These are phyloP conservation scores for Eucera pruinosa DNA, from an alignment of 2,888 invertebrate species.

Conservation along the genomic window DNA sequence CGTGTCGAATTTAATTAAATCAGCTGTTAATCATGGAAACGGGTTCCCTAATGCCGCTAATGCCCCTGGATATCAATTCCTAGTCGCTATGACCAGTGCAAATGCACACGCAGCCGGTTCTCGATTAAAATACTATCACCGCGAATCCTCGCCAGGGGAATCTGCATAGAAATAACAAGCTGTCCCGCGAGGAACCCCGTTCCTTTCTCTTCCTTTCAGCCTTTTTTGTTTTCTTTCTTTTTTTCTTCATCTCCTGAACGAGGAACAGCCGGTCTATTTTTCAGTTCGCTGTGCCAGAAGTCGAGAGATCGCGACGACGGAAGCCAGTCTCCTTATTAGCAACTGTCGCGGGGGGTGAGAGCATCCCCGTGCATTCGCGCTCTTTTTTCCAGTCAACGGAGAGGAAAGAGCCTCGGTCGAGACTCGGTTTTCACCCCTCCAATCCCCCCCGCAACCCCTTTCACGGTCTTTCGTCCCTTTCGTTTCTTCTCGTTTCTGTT, in stretches of 20 bases:
- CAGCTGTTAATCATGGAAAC: conserved; percentile 50
- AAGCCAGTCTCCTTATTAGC: conserved; percentile 68
- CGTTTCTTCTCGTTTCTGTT: too few relatives aligned
- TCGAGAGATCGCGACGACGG: conserved; percentile 48
- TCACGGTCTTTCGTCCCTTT: too few relatives aligned
- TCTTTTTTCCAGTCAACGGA: conserved; percentile 59
- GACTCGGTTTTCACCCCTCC: conserved; percentile 26
- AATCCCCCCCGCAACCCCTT: too few relatives aligned
- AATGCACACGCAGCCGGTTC: conserved; percentile 18
- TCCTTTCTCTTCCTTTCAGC: not conserved
- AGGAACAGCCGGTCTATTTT: conserved; percentile 37
- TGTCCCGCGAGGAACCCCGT: not conserved
- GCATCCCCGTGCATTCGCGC: conserved; percentile 37
- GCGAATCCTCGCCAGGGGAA: conserved; percentile 9
- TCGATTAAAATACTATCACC: conserved; percentile 46
- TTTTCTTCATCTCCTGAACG: not conserved
- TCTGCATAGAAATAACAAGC: conserved; percentile 45
- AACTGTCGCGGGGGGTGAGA: conserved; percentile 60
- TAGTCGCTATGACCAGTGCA: conserved; percentile 24
- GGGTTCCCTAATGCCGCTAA: conserved; percentile 36
- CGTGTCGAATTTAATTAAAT: conserved; percentile 50
- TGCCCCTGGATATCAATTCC: conserved; percentile 42
- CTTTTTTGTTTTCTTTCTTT: not conserved
- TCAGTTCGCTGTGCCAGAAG: conserved; percentile 55
- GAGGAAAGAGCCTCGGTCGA: conserved; percentile 55